Conservation (phyloP, 2,113 vertebrate genomes). For the Pelecanus crispus region DNA sequence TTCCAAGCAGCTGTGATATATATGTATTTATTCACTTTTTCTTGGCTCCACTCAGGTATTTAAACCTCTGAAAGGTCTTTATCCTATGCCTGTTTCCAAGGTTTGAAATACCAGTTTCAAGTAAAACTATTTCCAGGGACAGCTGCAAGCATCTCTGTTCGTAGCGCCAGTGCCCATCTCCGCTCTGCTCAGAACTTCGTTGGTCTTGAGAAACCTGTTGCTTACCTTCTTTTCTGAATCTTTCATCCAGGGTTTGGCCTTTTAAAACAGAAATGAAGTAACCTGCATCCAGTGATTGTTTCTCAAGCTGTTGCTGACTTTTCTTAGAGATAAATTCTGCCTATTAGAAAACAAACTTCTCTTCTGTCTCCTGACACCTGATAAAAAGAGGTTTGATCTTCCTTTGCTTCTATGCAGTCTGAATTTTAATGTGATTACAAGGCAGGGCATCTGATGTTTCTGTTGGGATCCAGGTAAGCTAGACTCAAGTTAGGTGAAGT, state of each 20-base stretch:
- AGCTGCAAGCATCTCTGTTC: not conserved
- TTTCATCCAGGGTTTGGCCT: not conserved
- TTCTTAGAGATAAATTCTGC: not conserved
- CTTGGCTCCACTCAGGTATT: not conserved
- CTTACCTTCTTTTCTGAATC: not conserved
- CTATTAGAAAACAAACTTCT: not conserved
- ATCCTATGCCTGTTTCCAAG: not conserved
- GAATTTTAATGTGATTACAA: not conserved
- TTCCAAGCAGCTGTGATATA: not conserved
- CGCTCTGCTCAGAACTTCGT: not conserved
- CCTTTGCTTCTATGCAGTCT: not conserved
- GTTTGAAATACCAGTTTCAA: not conserved
- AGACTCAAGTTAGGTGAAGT: not conserved
- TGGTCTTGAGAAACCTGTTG: not conserved
- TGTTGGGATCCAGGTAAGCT: not conserved
- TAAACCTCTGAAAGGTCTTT: not conserved
- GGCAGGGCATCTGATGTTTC: not conserved
- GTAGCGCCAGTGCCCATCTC: rapidly evolving
- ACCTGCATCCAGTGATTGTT: not conserved
- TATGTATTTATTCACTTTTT: not conserved
- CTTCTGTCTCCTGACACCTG: not conserved
- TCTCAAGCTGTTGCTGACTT: not conserved
- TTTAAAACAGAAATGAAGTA: not conserved
- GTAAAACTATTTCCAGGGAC: not conserved
- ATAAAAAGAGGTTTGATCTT: not conserved